A percentile compares a stretch with the other conserved stretches of the same genome.
These are phyloP conservation scores for Nerophis lumbriciformis DNA, from an alignment of 2,113 vertebrate genomes.

Conservation along the genomic window DNA sequence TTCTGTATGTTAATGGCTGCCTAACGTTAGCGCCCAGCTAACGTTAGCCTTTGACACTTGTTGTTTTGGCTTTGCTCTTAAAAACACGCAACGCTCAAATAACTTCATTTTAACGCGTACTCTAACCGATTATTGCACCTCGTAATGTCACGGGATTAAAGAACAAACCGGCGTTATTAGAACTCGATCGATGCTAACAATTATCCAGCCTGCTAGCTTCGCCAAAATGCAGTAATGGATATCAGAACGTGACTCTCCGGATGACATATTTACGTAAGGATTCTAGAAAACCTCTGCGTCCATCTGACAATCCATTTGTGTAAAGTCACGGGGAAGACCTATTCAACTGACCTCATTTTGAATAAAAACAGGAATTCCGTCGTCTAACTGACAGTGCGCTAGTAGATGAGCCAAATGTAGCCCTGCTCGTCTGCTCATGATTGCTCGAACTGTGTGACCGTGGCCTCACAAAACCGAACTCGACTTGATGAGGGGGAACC, in stretches of 20 bases:
- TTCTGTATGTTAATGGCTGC: constrained; percentile 5
- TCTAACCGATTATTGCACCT: background rate
- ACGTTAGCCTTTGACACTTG: constrained; percentile 53
- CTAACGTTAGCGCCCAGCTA: constrained; percentile 35
- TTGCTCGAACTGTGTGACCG: background rate
- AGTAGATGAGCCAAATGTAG: constrained; percentile 1
- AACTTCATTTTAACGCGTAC: background rate
- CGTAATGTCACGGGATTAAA: background rate
- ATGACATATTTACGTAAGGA: background rate
- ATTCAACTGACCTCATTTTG: constrained; percentile 42
- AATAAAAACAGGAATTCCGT: constrained; percentile 8
- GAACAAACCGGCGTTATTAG: background rate
- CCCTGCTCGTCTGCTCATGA: background rate
- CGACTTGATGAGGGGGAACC: constrained; percentile 5
- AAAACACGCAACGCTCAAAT: background rate
- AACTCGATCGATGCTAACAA: constrained; percentile 28
- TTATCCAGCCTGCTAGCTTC: constrained; percentile 21
- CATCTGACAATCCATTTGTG: constrained; percentile 30
- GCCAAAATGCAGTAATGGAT: background rate
- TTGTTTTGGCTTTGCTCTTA: constrained; percentile 27
- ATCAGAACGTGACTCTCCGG: background rate
- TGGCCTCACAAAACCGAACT: background rate
- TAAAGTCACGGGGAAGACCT: constrained; percentile 28
- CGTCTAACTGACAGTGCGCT: constrained; percentile 1
- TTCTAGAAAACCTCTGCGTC: background rate